Conservation (phyloP, 2,797 vertebrate genomes). For the Megaceryle alcyon region DNA sequence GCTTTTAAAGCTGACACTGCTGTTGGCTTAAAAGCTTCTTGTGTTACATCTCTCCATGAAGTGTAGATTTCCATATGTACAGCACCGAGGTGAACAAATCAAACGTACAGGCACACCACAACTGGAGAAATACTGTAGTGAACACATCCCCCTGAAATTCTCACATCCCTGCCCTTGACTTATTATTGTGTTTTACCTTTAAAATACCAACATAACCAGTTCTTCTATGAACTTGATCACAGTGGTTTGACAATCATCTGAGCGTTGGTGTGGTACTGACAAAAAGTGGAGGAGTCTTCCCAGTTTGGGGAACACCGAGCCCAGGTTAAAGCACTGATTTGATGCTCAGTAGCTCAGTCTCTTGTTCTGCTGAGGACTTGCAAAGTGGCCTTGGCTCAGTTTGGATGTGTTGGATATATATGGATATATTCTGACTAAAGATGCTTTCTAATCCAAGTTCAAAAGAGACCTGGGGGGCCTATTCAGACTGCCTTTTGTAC, state of each 20-base stretch:
- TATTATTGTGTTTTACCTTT: neutral
- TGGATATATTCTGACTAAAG: neutral
- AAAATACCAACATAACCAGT: neutral
- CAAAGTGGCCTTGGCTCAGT: neutral
- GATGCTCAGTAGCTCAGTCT: neutral
- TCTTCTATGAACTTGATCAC: neutral
- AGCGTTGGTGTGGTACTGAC: neutral
- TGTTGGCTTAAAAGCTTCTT: slow-evolving; percentile 24
- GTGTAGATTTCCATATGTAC: neutral
- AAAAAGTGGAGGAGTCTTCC: neutral
- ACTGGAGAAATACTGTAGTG: neutral
- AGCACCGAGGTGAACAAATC: neutral
- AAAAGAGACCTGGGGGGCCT: neutral
- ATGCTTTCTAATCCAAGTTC: neutral
- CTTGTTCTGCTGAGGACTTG: neutral
- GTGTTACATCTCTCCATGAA: neutral
- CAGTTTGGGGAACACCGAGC: neutral
- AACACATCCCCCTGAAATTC: neutral
- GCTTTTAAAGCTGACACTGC: slow-evolving; percentile 21
- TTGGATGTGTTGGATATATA: neutral
- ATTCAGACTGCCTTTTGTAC: neutral
- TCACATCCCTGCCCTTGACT: neutral
- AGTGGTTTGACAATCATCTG: neutral
- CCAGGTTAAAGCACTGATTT: neutral
- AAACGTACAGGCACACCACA: neutral